Evolutionary conservation across 2,113 vertebrate genomes (phyloP).

Genomic region (Pontoporia blainvillei): DNA sequence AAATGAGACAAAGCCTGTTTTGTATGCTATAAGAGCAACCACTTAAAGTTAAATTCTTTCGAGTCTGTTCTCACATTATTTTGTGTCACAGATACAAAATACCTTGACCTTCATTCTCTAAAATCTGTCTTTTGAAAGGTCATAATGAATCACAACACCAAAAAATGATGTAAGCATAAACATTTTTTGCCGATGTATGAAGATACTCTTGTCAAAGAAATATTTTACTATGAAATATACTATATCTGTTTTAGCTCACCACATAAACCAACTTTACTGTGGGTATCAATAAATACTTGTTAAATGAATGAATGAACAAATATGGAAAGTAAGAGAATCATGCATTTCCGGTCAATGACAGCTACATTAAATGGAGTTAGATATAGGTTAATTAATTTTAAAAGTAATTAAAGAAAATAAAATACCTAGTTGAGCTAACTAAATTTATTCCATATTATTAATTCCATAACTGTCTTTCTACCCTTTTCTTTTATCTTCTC

Average conservation of each 20-base stretch:
- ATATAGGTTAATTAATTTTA: not conserved
- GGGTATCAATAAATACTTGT: conserved; percentile 25
- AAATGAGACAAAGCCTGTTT: conserved; percentile 34
- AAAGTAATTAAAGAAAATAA: conserved; percentile 24
- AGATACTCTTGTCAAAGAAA: not conserved
- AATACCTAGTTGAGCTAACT: not conserved
- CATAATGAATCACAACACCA: conserved; percentile 27
- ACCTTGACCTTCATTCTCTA: conserved; percentile 21
- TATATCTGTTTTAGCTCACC: not conserved
- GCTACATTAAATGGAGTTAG: not conserved
- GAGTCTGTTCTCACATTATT: conserved; percentile 43
- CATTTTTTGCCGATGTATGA: not conserved
- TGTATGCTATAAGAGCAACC: not conserved
- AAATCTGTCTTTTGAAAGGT: not conserved
- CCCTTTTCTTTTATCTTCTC: not conserved
- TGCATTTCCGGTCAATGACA: not conserved
- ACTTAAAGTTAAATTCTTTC: conserved; percentile 54
- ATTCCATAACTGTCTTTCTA: not conserved
- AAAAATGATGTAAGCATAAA: conserved; percentile 31
- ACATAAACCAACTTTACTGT: not conserved
- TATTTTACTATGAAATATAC: not conserved
- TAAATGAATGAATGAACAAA: not conserved
- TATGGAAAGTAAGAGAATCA: conserved; percentile 1
- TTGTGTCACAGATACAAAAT: conserved; percentile 45
- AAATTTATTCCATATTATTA: not conserved